Conservation (phyloP, 2,113 vertebrate genomes). For the Hypocryptadius cinnamomeus region DNA sequence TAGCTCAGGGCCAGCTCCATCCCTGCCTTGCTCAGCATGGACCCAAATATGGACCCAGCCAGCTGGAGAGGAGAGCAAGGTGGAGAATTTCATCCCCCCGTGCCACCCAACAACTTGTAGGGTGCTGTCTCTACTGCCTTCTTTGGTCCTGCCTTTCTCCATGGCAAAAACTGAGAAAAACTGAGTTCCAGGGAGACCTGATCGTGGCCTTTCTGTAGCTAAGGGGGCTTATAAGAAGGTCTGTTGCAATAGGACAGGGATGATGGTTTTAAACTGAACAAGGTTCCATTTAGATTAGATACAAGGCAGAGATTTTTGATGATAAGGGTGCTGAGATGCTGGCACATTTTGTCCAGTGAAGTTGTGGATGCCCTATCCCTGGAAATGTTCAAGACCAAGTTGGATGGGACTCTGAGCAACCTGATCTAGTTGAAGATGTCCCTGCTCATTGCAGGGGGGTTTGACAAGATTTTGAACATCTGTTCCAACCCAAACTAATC, state of each 20-base stretch:
- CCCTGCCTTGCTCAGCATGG: neutral
- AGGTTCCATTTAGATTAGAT: neutral
- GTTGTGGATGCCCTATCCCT: neutral
- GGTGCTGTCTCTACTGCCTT: neutral
- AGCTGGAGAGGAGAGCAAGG: neutral
- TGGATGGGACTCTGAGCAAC: neutral
- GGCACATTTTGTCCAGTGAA: neutral
- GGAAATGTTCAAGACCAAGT: neutral
- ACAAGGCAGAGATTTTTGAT: neutral
- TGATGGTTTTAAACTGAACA: neutral
- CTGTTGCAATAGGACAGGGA: neutral
- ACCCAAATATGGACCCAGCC: neutral
- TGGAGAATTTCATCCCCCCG: rapidly evolving
- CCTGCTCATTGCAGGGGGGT: neutral
- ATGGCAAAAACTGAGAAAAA: neutral
- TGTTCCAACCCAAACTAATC: neutral
- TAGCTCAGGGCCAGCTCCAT: neutral
- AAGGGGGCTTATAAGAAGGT: neutral
- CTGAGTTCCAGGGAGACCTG: neutral
- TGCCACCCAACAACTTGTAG: no score
- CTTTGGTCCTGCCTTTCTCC: neutral
- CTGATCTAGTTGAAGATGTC: neutral
- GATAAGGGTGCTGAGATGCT: neutral
- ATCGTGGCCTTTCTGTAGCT: neutral
- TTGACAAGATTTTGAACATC: neutral